phyloP scores from a whole-genome alignment of 1,140 invertebrate genomes.

The Cherax quadricarinatus region DNA sequence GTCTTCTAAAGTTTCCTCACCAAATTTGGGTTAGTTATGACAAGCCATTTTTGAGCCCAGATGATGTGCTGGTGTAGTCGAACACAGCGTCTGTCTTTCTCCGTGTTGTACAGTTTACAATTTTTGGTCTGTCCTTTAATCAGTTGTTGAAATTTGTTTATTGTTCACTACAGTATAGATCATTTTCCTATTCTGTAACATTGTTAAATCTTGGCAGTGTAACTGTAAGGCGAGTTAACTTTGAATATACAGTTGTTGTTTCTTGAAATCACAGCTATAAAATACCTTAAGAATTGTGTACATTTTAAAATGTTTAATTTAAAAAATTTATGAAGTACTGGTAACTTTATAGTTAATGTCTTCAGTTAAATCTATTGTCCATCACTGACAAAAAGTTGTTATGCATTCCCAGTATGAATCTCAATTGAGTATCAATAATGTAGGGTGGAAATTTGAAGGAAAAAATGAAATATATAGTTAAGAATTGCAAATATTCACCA shows the following conservation, averaged over 20 bases:
- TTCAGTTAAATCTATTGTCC: background rate
- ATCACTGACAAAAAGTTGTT: background rate
- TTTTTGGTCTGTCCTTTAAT: background rate
- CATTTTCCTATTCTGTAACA: background rate
- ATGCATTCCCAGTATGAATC: conserved; percentile 4
- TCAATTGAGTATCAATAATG: background rate
- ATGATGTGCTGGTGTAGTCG: background rate
- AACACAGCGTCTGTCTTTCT: background rate
- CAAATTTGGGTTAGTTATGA: too few relatives aligned
- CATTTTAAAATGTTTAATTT: background rate
- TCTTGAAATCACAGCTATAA: background rate
- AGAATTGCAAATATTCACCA: background rate
- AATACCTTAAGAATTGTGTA: background rate
- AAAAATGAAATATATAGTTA: background rate
- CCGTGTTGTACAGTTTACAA: background rate
- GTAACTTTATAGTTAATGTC: background rate
- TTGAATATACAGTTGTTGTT: background rate
- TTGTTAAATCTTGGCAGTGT: background rate
- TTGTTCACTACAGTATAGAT: background rate
- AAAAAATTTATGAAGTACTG: background rate
- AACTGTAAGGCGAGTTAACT: background rate
- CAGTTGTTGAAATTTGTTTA: background rate
- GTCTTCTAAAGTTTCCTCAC: too few relatives aligned
- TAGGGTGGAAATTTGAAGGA: background rate
- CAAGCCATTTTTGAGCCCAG: too few relatives aligned